Conservation (phyloP, 2,797 vertebrate species). For the Tympanoctomys barrerae region DNA sequence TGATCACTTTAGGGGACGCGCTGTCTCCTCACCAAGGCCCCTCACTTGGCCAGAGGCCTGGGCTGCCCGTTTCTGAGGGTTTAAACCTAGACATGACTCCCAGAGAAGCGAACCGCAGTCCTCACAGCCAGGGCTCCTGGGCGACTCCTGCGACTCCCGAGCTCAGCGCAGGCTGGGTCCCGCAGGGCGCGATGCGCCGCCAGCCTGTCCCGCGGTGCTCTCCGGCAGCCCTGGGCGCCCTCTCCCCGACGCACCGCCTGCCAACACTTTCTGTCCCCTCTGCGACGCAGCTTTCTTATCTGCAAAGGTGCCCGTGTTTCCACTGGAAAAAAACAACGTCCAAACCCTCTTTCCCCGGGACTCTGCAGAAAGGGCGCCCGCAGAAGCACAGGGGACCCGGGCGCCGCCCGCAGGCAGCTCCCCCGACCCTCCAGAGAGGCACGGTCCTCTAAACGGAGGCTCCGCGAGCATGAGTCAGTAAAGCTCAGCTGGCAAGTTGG, state of each 20-base stretch:
- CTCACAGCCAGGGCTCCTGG: conserved; percentile 9
- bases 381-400: no score
- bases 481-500: no score
- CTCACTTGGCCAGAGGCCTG: neutral
- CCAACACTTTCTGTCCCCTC: no score
- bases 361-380: neutral
- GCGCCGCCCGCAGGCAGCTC: neutral
- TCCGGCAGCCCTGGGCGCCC: no score
- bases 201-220: no score
- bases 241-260: no score
- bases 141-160: no score
- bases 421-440: neutral
- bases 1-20: neutral
- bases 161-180: no score
- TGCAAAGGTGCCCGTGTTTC: neutral
- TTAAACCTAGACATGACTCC: conserved; percentile 43
- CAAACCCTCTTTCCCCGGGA: neutral
- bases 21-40: no score
- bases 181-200: no score
- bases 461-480: neutral
- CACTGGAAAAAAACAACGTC: neutral
- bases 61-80: conserved; percentile 3
- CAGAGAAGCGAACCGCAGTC: neutral
- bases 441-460: neutral
- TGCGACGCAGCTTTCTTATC: neutral